Conservation (phyloP, 1,140 invertebrate species). For the Brachionus plicatilis region DNA sequence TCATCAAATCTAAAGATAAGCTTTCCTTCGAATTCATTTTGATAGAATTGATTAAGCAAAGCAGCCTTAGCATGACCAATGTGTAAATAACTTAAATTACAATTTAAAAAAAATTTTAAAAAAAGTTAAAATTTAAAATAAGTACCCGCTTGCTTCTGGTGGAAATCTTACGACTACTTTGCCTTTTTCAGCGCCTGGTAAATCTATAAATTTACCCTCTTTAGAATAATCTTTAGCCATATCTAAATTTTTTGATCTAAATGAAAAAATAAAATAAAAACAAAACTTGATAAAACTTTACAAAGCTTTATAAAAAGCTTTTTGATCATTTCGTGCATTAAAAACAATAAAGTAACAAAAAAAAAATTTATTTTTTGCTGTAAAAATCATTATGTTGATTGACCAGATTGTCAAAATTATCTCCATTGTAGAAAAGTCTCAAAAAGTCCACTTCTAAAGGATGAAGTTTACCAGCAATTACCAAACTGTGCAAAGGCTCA, state of each 20-base stretch:
- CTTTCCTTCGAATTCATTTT: constrained; percentile 82
- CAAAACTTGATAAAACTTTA: background rate
- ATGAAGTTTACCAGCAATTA: constrained; percentile 77
- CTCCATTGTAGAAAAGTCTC: constrained; percentile 43
- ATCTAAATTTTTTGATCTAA: constrained; percentile 14
- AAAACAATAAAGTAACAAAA: background rate
- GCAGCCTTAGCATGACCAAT: constrained; percentile 99
- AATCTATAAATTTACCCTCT: constrained; percentile 91
- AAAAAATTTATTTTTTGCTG: constrained; percentile 6
- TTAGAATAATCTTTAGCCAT: constrained; percentile 49
- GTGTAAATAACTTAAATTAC: constrained; percentile 71
- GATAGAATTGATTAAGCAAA: constrained; percentile 93
- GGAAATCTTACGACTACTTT: constrained; percentile 92
- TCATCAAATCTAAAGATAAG: constrained; percentile 99
- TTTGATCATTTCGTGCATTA: background rate
- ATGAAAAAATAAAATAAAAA: background rate
- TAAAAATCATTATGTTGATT: constrained; percentile 22
- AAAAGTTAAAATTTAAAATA: background rate
- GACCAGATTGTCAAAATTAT: constrained; percentile 36
- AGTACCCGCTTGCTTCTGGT: constrained; percentile 88
- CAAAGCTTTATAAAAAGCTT: constrained; percentile 15
- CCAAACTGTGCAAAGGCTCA: constrained; percentile 81
- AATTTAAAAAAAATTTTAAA: background rate
- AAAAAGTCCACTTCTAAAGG: constrained; percentile 85
- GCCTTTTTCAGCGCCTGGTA: constrained; percentile 89